Conservation (phyloP, 2,113 vertebrate species). For the Romanogobio albipinnatus region DNA sequence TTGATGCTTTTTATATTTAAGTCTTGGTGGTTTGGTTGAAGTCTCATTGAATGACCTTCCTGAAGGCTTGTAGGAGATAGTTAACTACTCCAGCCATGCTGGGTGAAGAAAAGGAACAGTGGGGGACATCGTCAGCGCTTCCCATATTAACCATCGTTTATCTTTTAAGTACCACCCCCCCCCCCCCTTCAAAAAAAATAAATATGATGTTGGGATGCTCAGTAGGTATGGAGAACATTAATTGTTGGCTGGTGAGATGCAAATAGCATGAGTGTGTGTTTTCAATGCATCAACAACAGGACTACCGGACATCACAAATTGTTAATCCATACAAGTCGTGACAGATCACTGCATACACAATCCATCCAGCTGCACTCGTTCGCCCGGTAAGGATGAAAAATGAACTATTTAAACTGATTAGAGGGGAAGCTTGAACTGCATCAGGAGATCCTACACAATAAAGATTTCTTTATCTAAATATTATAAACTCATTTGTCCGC, state of each 20-base stretch:
- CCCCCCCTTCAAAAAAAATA: background rate
- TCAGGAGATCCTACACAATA: conserved; percentile 83
- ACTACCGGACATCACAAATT: conserved; percentile 76
- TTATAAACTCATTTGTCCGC: conserved; percentile 87
- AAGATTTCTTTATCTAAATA: conserved; percentile 91
- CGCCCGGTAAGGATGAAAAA: conserved; percentile 84
- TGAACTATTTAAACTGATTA: conserved; percentile 88
- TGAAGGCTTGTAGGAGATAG: conserved; percentile 50
- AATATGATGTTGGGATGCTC: conserved; percentile 34
- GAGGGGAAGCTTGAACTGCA: conserved; percentile 73
- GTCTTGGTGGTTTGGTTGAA: conserved; percentile 49
- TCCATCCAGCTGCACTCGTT: conserved; percentile 81
- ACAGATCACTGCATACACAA: conserved; percentile 84
- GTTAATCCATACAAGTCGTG: conserved; percentile 84
- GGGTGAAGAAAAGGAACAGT: conserved; percentile 41
- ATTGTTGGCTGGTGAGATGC: conserved; percentile 47
- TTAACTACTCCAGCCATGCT: conserved; percentile 44
- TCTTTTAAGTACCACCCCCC: conserved; percentile 46
- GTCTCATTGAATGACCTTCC: conserved; percentile 56
- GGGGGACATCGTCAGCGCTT: conserved; percentile 36
- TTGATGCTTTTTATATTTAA: conserved; percentile 35
- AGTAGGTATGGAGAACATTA: conserved; percentile 41
- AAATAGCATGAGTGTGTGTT: conserved; percentile 37
- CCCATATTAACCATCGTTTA: conserved; percentile 49
- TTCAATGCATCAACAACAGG: conserved; percentile 59